These are phyloP conservation scores for Imbricaverruca yamaguchii DNA, from an alignment of 2,888 invertebrate species.

Conservation along the genomic window DNA sequence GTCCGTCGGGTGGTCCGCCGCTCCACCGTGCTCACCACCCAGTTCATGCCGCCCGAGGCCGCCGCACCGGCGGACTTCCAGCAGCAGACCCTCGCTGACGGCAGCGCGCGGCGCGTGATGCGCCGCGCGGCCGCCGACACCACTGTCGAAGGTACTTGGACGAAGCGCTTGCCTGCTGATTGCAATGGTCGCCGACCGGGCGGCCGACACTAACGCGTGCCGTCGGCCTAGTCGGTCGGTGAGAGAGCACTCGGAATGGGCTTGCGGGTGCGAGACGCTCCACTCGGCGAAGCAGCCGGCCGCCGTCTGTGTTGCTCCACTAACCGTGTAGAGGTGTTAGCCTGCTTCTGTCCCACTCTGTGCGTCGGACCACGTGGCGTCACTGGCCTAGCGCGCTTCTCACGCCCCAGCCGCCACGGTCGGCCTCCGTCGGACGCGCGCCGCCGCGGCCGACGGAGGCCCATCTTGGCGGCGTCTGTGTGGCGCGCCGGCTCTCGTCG, in stretches of 20 bases:
- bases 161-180: too few relatives aligned
- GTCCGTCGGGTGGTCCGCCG: background rate
- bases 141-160: background rate
- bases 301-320: background rate
- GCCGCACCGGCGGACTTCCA: background rate
- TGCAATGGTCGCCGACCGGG: too few relatives aligned
- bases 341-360: background rate
- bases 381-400: background rate
- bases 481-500: too few relatives aligned
- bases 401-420: background rate
- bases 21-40: constrained; percentile 12
- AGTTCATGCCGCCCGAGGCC: background rate
- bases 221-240: too few relatives aligned
- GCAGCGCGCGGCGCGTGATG: constrained; percentile 6
- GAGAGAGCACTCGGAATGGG: background rate
- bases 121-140: background rate
- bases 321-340: background rate
- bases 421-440: background rate
- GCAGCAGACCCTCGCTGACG: background rate
- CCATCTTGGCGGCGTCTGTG: too few relatives aligned
- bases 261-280: background rate
- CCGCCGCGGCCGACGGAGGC: too few relatives aligned
- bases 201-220: too few relatives aligned
- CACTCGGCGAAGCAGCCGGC: background rate
- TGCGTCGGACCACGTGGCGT: background rate